Evolutionary conservation across 2,888 invertebrate species (phyloP), one percentile per base, ranked within the genome.

Genomic region (Tineola bisselliella): DNA sequence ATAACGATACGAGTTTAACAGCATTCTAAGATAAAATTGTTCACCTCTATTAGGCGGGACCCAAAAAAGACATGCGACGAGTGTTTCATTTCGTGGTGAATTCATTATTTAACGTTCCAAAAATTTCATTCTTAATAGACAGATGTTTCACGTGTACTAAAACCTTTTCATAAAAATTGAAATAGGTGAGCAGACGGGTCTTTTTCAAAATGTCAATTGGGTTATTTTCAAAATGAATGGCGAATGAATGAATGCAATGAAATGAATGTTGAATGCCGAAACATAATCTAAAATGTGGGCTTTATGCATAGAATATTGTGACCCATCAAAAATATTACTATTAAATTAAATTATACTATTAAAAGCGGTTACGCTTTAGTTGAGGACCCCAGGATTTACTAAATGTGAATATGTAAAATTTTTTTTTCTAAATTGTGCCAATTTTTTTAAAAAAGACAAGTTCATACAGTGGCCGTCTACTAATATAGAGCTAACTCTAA

Each of bases 11-110:
- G 54, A 31, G 13, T 33, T 15, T 52, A 63, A 58, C 1, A 61
- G 58, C 25, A 63, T 15, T 15, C 63, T 58, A 13, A 63, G 43
- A 48, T 61, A 62, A 61, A 63, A 63, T 43, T 62, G 62, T 60
- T 63, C 62, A 60, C 63, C 62, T 54, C 63, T 62, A 43, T 62
- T 63, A 11, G 63, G 62, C 33, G 57, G 38, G 61, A 63, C 61
- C 62, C 62, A 63, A 61, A 62, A 63, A 19, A 62, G 25, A 33
- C 63, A 61, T 15, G 61, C 59, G 10, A 61, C 61, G 6, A 54
- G 19, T 31, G 60, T 56, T 33, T 8, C 48, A 13, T 19, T 48
- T 60, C 15, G 33, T 30, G 13, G 30, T 4, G 44, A 25, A 60
- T 48, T 48, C 52, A 18, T 52, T 33, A 25, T 56, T 56, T n/a